A percentile compares a stretch with the other conserved stretches of the same genome.
Evolutionary conservation across 2,113 vertebrate genomes (phyloP).

Genomic region (Myanophis thanlyinensis): DNA sequence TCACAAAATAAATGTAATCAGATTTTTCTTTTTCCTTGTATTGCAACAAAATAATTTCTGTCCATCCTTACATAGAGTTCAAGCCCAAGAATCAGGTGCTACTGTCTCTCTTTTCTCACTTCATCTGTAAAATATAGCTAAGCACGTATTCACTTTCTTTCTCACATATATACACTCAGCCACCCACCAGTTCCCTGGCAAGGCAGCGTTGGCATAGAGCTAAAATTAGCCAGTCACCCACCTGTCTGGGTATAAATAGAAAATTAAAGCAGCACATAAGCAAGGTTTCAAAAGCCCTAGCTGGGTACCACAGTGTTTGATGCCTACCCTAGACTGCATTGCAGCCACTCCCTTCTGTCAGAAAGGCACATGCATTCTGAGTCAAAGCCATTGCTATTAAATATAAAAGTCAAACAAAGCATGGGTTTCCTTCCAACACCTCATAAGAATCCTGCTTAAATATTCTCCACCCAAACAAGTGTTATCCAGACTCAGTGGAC

Average conservation of each 20-base stretch:
- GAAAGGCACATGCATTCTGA: neutral
- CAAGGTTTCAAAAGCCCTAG: neutral
- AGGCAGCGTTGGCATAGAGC: neutral
- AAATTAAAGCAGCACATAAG: neutral
- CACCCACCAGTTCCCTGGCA: accelerated
- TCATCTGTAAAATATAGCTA: neutral
- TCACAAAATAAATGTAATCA: neutral
- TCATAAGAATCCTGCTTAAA: neutral
- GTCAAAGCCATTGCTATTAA: neutral
- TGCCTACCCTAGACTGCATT: neutral
- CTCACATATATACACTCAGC: accelerated
- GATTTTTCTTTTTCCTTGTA: neutral
- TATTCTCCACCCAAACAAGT: neutral
- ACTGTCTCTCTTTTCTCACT: neutral
- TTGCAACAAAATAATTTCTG: neutral
- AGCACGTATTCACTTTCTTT: neutral
- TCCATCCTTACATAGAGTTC: neutral
- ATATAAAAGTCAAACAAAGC: neutral
- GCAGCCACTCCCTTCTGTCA: neutral
- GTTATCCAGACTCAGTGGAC: neutral
- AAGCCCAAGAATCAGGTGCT: neutral
- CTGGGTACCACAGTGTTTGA: neutral
- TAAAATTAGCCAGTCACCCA: conserved; percentile 43
- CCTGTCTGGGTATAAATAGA: conserved; percentile 22
- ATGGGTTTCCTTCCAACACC: neutral